phyloP scores from a whole-genome alignment of 64 coral and sea anemone genomes.

The Cladopsammia gracilis region DNA sequence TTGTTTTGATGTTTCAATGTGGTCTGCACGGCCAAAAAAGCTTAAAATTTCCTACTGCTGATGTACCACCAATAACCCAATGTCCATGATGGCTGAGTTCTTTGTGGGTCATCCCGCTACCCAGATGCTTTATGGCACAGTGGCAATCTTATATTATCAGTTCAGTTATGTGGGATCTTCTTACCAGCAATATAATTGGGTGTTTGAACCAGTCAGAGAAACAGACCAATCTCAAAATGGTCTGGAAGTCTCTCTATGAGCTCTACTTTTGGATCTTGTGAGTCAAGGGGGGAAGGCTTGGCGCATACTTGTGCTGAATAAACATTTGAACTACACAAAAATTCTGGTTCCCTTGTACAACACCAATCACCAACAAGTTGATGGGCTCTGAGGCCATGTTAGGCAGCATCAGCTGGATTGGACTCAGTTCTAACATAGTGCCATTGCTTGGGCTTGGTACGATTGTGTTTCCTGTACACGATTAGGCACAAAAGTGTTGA shows the following conservation, averaged over 20 bases:
- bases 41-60: conserved; percentile 24
- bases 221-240: conserved; percentile 15
- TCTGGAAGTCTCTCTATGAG: not conserved
- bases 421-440: too few relatives aligned
- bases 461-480: too few relatives aligned
- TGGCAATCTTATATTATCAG: conserved; percentile 31
- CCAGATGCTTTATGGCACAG: conserved; percentile 26
- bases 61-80: conserved; percentile 38
- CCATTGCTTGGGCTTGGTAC: too few relatives aligned
- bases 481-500: too few relatives aligned
- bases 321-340: conserved; percentile 23
- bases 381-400: conserved; percentile 38
- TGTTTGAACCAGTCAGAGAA: conserved; percentile 58
- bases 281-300: not conserved
- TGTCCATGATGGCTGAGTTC: conserved; percentile 26
- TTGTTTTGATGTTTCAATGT: conserved; percentile 39
- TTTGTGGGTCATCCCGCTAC: conserved; percentile 44
- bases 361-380: conserved; percentile 11
- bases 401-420: conserved; percentile 60
- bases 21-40: conserved; percentile 57
- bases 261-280: conserved; percentile 19
- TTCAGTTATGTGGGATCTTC: not conserved
- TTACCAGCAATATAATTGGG: conserved; percentile 23
- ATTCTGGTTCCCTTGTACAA: conserved; percentile 36
- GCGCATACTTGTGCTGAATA: not conserved